Percentiles rank a stretch among this genome's conserved stretches.
phyloP scores from a whole-genome alignment of 1,140 invertebrate genomes.

The Ganaspis sp. region DNA sequence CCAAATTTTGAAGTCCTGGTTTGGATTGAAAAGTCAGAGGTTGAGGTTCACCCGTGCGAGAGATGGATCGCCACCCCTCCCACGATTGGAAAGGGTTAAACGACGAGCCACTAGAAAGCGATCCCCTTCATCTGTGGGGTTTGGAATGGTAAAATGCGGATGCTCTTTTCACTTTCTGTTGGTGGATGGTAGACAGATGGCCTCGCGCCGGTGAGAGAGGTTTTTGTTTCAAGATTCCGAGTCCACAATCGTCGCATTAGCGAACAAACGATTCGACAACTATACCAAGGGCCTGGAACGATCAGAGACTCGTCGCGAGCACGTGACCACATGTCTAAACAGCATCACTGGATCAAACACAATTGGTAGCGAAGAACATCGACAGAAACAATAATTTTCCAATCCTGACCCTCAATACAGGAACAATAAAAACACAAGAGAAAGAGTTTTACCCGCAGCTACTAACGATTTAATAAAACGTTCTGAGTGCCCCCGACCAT shows the following conservation, averaged over 20 bases:
- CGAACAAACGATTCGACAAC: slow-evolving; percentile 72
- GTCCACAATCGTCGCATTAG: slow-evolving; percentile 74
- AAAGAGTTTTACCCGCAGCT: slow-evolving; percentile 43
- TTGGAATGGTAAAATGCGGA: slow-evolving; percentile 53
- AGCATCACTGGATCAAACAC: slow-evolving; percentile 46
- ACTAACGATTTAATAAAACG: slow-evolving; percentile 53
- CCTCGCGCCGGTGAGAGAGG: slow-evolving; percentile 57
- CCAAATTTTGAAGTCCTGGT: slow-evolving; percentile 18
- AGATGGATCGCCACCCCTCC: slow-evolving; percentile 43
- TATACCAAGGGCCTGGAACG: slow-evolving; percentile 49
- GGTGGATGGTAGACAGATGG: slow-evolving; percentile 69
- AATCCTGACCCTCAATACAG: slow-evolving; percentile 48
- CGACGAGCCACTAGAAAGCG: slow-evolving; percentile 74
- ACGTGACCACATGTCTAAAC: slow-evolving; percentile 73
- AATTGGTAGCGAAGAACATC: slow-evolving; percentile 49
- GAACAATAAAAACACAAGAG: slow-evolving; percentile 45
- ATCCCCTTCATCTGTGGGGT: slow-evolving; percentile 59
- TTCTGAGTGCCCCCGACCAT: slow-evolving; percentile 55
- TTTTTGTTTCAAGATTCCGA: slow-evolving; percentile 74
- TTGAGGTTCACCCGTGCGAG: slow-evolving; percentile 53
- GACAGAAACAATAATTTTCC: slow-evolving; percentile 60
- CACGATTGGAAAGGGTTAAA: slow-evolving; percentile 68
- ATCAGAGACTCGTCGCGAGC: slow-evolving; percentile 53
- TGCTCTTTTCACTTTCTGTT: slow-evolving; percentile 53
- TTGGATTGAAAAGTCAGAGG: slow-evolving; percentile 12